Base-by-base conservation (phyloP, 2,113 vertebrate genomes). In the Istiophorus platypterus region DNA sequence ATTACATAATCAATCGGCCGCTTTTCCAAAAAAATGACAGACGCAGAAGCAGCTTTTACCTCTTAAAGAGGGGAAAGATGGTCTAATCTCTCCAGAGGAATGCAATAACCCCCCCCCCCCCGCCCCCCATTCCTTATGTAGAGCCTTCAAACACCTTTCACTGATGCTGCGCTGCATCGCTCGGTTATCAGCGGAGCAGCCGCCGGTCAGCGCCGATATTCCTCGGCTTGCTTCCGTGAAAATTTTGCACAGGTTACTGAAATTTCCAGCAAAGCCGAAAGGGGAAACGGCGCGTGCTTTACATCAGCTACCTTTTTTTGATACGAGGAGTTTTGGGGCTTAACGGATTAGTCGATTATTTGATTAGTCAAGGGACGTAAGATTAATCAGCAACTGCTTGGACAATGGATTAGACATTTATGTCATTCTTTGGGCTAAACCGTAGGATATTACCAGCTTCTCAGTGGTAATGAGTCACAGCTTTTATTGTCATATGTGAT, bases 1-100 rank as follows among this genome's bases (percentile, higher is more conserved):
- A 67, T 91, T 81, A 88, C 78, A 71, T 84, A 59, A 89, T 80
- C 85, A 65, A 69, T 84, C 88, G 81, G 82, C 68, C 52, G 78
- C 66, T 58, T 49, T 14, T 72, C 11, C 63, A 67, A 2, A 57
- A 75, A 72, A 76, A 71, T 15, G 45, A 3, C 66, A 45, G 47
- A 52, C 56, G 41, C 1, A 15, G n/a, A 57, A 64, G n/a, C 47
- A 27, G 57, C 18, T 64, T 63, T 63, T 20, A 59, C 12, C 41
- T n/a, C 31, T 22, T 22, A 2, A 75, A 64, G 54, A 15, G 15
- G 27, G 12, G 20, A 41, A 20, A 42, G 10, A 67, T 41, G 1
- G 12, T 24, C 41, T 47, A 7, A 67, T 57, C 8, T 65, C 39
- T 49, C 34, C 20, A 42, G 7, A 17, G 34, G 24, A 63, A 49